Conservation (phyloP, 2,113 vertebrate genomes). For the Solea senegalensis region DNA sequence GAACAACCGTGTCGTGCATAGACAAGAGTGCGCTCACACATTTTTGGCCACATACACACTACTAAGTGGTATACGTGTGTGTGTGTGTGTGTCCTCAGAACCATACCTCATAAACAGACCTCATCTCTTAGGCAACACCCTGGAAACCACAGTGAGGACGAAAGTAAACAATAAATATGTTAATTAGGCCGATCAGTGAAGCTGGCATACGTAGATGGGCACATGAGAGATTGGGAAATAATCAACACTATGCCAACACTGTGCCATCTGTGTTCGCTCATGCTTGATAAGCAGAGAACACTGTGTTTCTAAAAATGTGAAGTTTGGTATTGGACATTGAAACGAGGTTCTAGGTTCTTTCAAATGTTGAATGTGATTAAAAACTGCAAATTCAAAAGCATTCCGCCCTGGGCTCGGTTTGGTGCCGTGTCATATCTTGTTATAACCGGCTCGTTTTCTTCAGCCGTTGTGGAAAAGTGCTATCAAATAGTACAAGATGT, state of each 20-base stretch:
- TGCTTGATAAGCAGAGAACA: background rate
- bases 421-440: conserved; percentile 61
- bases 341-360: conserved; percentile 10
- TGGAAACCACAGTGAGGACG: conserved; percentile 68
- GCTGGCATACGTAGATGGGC: conserved; percentile 21
- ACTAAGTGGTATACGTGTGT: conserved; percentile 17
- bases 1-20: conserved; percentile 27
- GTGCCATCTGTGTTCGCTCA: conserved; percentile 11
- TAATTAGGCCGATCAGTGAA: conserved; percentile 65
- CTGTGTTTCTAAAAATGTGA: conserved; percentile 3
- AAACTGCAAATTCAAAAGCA: conserved; percentile 16
- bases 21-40: conserved; percentile 19
- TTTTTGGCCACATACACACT: conserved; percentile 25
- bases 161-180: conserved; percentile 79
- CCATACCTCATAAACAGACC: conserved; percentile 45
- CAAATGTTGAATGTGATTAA: conserved; percentile 24
- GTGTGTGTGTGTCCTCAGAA: conserved; percentile 31
- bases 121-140: conserved; percentile 62
- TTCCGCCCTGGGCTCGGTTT: conserved; percentile 41
- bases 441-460: conserved; percentile 47
- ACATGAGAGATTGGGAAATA: conserved; percentile 30
- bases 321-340: conserved; percentile 17
- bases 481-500: conserved; percentile 69
- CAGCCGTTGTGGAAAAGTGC: conserved; percentile 53
- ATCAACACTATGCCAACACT: conserved; percentile 11